These are phyloP conservation scores for Mesodorylaimus sp. DNA, from an alignment of 2,888 invertebrate species.

Conservation along the genomic window DNA sequence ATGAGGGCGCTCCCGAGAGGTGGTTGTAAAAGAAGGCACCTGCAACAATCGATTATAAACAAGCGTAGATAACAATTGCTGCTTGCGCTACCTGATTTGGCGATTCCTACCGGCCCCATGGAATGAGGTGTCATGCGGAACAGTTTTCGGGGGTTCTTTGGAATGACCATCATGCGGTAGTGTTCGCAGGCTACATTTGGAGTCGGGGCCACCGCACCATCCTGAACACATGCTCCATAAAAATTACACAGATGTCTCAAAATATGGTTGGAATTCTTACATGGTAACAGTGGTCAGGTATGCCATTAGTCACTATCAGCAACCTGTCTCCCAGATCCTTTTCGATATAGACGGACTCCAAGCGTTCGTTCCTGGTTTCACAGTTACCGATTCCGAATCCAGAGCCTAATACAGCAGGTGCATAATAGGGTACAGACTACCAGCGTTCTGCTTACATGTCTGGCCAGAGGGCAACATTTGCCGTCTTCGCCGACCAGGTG, in stretches of 20 bases:
- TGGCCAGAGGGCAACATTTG: no score
- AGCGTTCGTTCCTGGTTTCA: neutral
- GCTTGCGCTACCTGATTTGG: constrained; percentile 1
- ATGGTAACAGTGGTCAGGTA: constrained; percentile 8
- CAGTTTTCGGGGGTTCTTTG: neutral
- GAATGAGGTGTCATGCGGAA: neutral
- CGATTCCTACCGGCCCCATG: constrained; percentile 6
- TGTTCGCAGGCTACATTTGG: constrained; percentile 7
- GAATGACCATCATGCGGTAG: neutral
- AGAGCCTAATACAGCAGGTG: no score
- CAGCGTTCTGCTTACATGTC: no score
- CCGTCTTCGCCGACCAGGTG: no score
- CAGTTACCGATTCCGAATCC: neutral
- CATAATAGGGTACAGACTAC: no score
- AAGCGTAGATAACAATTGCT: no score
- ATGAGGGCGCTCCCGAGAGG: neutral
- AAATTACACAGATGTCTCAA: no score
- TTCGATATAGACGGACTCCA: neutral
- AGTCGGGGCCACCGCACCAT: neutral
- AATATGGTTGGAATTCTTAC: neutral
- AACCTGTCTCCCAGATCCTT: neutral
- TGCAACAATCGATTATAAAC: neutral
- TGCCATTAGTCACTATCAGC: constrained; percentile 9
- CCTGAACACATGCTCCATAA: neutral
- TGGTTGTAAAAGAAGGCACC: constrained; percentile 2